Evolutionary conservation across 2,797 vertebrate genomes (phyloP).

Genomic region (Monodelphis domestica): DNA sequence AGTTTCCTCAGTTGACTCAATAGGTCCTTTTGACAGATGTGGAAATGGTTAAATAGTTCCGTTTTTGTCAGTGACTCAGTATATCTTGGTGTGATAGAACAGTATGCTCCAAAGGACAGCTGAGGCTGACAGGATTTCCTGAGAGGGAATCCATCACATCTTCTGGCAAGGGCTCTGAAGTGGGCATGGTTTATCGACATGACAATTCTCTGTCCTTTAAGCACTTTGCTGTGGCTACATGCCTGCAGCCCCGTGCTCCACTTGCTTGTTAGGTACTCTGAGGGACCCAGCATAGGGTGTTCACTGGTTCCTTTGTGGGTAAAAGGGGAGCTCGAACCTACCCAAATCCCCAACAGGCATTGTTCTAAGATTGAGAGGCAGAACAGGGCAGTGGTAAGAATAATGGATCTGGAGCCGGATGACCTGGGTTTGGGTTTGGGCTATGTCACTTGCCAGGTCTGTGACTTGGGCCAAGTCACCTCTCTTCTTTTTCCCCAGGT

Average conservation of each 20-base stretch:
- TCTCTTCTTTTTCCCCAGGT: not conserved
- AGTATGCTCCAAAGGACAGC: not conserved
- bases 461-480: not conserved
- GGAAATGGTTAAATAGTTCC: not conserved
- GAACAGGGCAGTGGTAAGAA: not conserved
- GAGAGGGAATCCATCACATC: not conserved
- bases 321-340: not conserved
- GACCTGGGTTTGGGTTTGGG: not conserved
- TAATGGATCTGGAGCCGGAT: not conserved
- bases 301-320: not conserved
- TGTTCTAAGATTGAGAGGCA: not conserved
- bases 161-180: not conserved
- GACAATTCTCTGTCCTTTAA: not conserved
- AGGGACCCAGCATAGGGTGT: not conserved
- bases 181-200: not conserved
- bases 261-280: not conserved
- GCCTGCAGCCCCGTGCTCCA: not conserved
- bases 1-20: not conserved
- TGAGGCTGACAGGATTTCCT: not conserved
- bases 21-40: not conserved
- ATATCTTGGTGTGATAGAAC: not conserved
- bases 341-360: not conserved
- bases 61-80: not conserved
- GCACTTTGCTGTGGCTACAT: not conserved
- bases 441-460: not conserved